Conservation (phyloP, 23 tunicate genomes). For the Halocynthia roretzi region DNA sequence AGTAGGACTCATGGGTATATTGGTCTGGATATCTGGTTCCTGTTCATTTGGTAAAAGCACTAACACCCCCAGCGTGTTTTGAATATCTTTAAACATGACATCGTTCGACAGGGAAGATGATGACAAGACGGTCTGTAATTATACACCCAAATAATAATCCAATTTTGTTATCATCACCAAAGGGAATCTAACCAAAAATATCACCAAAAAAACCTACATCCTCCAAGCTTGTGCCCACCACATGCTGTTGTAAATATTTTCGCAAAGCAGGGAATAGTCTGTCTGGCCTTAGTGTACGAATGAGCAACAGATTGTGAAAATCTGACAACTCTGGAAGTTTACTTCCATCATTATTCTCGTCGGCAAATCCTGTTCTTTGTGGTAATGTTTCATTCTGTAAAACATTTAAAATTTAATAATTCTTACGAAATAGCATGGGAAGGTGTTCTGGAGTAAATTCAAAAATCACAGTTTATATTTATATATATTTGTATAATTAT, state of each 20-base stretch:
- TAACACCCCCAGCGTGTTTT: slow-evolving; percentile 62
- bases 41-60: slow-evolving; percentile 48
- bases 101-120: slow-evolving; percentile 21
- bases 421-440: background rate
- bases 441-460: background rate
- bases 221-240: slow-evolving; percentile 26
- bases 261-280: slow-evolving; percentile 54
- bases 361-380: background rate
- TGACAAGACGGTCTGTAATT: background rate
- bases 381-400: background rate
- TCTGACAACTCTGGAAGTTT: slow-evolving; percentile 27
- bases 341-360: background rate
- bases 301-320: slow-evolving; percentile 59
- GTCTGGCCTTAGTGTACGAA: slow-evolving; percentile 62
- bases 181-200: background rate
- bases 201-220: slow-evolving; percentile 28
- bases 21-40: slow-evolving; percentile 35
- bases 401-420: background rate
- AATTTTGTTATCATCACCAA: no score
- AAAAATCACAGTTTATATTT: background rate
- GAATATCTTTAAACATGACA: slow-evolving; percentile 56
- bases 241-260: slow-evolving; percentile 36
- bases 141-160: background rate
- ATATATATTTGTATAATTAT: background rate
- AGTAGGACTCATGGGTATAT: slow-evolving; percentile 41